These are phyloP conservation scores for Naso thynnoides DNA, from an alignment of 2,797 vertebrate species.

Conservation along the genomic window DNA sequence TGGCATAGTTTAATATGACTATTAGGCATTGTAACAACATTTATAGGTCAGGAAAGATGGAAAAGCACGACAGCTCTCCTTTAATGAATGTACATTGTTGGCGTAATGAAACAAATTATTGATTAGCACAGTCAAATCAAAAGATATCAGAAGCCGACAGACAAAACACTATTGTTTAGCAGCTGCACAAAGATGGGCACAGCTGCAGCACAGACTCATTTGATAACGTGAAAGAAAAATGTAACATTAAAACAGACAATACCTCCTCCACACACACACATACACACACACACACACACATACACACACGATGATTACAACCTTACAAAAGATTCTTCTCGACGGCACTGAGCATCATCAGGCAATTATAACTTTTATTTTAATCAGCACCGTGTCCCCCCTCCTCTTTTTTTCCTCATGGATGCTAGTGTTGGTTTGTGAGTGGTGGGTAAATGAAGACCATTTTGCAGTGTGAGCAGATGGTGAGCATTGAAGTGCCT, in stretches of 20 bases:
- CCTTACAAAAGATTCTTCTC: conserved; percentile 16
- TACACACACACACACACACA: neutral
- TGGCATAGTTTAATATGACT: too few relatives aligned
- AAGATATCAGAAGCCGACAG: neutral
- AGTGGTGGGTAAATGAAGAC: conserved; percentile 88
- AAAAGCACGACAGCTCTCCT: too few relatives aligned
- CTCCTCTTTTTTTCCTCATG: conserved; percentile 5
- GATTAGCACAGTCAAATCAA: conserved; percentile 7
- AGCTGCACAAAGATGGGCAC: neutral
- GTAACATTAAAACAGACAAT: conserved; percentile 57
- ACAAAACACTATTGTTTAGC: neutral
- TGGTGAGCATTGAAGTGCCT: conserved; percentile 91
- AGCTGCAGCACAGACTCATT: neutral
- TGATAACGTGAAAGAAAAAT: conserved; percentile 27
- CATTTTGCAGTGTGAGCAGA: conserved; percentile 91
- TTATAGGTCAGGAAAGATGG: too few relatives aligned
- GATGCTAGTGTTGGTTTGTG: conserved; percentile 65
- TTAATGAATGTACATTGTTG: conserved; percentile 16
- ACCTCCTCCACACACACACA: neutral
- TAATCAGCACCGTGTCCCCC: conserved; percentile 53
- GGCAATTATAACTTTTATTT: conserved; percentile 77
- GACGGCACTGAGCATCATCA: conserved; percentile 51
- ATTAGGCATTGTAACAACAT: too few relatives aligned
- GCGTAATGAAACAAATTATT: conserved; percentile 1
- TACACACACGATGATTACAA: neutral